Conservation (phyloP, 1,140 invertebrate species). For the Phortica variegata region DNA sequence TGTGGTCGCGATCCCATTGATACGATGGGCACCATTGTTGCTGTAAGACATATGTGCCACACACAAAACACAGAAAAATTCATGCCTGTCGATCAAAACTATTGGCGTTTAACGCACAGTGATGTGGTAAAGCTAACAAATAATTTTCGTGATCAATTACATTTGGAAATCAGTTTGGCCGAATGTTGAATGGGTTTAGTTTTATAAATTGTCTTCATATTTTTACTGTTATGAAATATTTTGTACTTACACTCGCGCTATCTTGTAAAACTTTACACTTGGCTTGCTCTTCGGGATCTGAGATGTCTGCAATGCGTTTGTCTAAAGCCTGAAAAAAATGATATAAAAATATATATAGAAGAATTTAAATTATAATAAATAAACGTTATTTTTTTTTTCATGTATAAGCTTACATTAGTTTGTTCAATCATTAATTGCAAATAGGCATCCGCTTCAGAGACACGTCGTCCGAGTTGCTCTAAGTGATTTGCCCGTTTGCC, state of each 20-base stretch:
- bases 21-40: not conserved
- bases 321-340: constrained; percentile 66
- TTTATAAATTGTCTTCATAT: constrained; percentile 4
- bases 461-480: constrained; percentile 78
- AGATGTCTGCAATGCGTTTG: constrained; percentile 65
- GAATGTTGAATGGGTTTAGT: not conserved
- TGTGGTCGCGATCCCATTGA: constrained; percentile 26
- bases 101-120: constrained; percentile 20
- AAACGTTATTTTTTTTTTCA: constrained; percentile 10
- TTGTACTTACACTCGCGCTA: constrained; percentile 52
- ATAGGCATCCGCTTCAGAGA: constrained; percentile 94
- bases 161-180: constrained; percentile 22
- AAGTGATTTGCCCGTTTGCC: constrained; percentile 55
- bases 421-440: constrained; percentile 95
- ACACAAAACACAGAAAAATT: constrained; percentile 10
- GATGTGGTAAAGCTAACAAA: constrained; percentile 27
- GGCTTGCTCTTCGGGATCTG: constrained; percentile 66
- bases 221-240: too few species aligned
- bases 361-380: constrained; percentile 15
- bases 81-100: constrained; percentile 17
- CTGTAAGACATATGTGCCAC: constrained; percentile 9
- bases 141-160: constrained; percentile 30
- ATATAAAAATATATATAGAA: too few species aligned
- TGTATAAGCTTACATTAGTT: constrained; percentile 64
- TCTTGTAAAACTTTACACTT: constrained; percentile 67